A percentile compares a stretch with the other conserved stretches of the same genome.
Conservation (phyloP, 2,113 vertebrate species). For the Myiopsitta monachus region DNA sequence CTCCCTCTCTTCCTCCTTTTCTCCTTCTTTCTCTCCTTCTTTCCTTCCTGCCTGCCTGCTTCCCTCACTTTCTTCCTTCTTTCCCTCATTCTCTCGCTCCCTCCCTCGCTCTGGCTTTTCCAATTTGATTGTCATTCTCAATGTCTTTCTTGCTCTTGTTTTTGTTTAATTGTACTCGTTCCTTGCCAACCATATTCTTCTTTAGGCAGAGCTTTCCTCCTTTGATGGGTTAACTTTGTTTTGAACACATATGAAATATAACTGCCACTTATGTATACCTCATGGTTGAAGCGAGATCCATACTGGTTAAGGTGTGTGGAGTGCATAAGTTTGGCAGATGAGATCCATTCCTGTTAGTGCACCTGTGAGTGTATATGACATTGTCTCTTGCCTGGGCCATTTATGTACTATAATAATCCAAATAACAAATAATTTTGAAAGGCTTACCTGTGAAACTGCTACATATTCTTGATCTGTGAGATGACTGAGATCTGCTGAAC, state of each 20-base stretch:
- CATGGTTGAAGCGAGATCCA: neutral
- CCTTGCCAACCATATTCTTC: neutral
- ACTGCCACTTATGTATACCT: neutral
- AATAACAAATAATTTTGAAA: neutral
- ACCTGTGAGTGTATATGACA: neutral
- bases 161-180: neutral
- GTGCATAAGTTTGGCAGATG: neutral
- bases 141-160: neutral
- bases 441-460: slow-evolving; percentile 84
- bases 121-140: neutral
- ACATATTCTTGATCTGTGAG: slow-evolving; percentile 71
- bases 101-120: neutral
- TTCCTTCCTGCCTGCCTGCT: neutral
- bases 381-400: slow-evolving; percentile 18
- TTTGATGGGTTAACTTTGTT: neutral
- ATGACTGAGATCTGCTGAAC: slow-evolving; percentile 78
- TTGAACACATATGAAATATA: neutral
- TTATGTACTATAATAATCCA: slow-evolving; percentile 67
- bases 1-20: neutral
- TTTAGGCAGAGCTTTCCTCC: neutral
- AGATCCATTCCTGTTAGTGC: neutral
- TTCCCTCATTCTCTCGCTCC: neutral
- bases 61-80: neutral
- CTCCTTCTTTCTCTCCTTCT: neutral
- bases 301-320: neutral